Base-by-base conservation (phyloP, 2,113 vertebrate species). In the Eulacestoma nigropectus region DNA sequence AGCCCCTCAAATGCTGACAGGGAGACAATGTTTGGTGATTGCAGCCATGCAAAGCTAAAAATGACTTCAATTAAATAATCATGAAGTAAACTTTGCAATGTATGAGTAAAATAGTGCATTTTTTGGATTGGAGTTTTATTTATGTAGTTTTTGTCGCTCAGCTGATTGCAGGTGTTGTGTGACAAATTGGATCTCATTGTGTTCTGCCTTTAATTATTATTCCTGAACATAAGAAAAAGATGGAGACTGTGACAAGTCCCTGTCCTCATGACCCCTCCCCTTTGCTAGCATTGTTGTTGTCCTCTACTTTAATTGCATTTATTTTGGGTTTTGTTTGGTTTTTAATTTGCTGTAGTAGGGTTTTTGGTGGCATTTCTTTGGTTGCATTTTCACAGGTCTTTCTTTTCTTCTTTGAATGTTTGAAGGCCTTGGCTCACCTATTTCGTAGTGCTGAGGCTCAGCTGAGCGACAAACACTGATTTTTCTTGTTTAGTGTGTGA, bases 21-120 rank as follows among this genome's bases (percentile, higher is more conserved):
- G 91, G 96, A 97, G 90, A 97, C 96, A 97, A 96, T 97, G 93
- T 97, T 97, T 95, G 87, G 94, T 97, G 97, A 97, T 96, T 97
- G 95, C 96, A 96, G 91, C 84, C 81, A 39, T 92, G 94, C 90
- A 95, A 90, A 91, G 89, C 96, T 95, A 94, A 96, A 97, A 96
- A 96, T 88, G 77, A 86, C 93, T 96, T 97, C 90, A 96, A 97
- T 96, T 96, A 96, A 97, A 97, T 92, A 93, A 96, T 95, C 76
- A 88, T 47, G 83, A 90, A 89, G 52, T 84, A 68, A 57, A 65
- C 84, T 94, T 91, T 87, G 67, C 67, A 62, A 32, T 77, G 80
- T 65, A 72, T 79, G 87, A 96, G 89, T 86, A 83, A 84, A 96
- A 84, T 86, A 83, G 81, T 93, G 65, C 19, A 16, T 10, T 47